phyloP scores from a whole-genome alignment of 2,888 invertebrate species.

The Frankliniella fusca region DNA sequence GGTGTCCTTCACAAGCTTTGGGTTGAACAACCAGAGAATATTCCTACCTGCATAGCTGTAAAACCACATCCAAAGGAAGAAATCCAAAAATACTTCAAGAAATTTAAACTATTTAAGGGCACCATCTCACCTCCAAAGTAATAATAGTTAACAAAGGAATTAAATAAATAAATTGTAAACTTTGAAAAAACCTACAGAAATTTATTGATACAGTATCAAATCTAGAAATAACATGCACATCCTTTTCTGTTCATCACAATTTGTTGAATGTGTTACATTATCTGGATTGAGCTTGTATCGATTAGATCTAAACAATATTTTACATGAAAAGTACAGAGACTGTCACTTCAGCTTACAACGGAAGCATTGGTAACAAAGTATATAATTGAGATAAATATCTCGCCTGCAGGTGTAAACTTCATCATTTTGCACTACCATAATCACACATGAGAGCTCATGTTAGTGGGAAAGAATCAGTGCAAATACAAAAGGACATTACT shows the following conservation, averaged over 20 bases:
- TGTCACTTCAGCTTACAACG: not conserved
- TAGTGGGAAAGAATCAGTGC: too few species aligned
- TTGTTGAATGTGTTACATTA: not conserved
- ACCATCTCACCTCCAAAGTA: not conserved
- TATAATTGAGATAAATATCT: too few species aligned
- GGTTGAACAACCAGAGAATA: conserved; percentile 96
- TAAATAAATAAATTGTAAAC: not conserved
- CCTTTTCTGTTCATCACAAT: not conserved
- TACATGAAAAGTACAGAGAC: not conserved
- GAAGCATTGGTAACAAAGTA: not conserved
- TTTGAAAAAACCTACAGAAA: not conserved
- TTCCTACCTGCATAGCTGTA: conserved; percentile 87
- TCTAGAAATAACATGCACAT: conserved; percentile 3
- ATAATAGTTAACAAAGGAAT: not conserved
- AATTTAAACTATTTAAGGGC: conserved; percentile 72
- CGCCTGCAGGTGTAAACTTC: not conserved
- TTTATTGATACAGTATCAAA: conserved; percentile 23
- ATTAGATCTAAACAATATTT: conserved; percentile 9
- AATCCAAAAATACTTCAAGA: conserved; percentile 78
- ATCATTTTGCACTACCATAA: not conserved
- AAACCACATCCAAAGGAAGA: conserved; percentile 87
- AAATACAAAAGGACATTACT: too few species aligned
- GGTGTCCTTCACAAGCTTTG: conserved; percentile 84
- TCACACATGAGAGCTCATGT: too few species aligned
- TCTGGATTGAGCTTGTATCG: conserved; percentile 16